Evolutionary conservation across 2,888 invertebrate genomes (phyloP).

Genomic region (Camptogramma bilineatum): DNA sequence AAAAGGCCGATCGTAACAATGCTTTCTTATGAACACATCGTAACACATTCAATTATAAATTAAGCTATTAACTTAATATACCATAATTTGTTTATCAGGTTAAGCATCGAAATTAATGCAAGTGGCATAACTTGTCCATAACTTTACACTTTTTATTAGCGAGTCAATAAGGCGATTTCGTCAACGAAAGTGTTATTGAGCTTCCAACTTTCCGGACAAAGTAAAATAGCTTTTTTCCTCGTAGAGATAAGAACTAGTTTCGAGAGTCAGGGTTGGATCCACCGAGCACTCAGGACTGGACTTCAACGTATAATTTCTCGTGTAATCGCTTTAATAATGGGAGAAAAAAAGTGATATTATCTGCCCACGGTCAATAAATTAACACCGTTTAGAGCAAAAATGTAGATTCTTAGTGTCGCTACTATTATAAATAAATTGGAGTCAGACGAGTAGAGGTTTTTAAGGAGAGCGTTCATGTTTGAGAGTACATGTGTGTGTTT

Average conservation of each 20-base stretch:
- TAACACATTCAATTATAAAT: conserved; percentile 84
- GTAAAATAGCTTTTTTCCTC: conserved; percentile 52
- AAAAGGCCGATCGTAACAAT: conserved; percentile 75
- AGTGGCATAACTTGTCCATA: conserved; percentile 84
- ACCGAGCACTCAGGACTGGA: conserved; percentile 71
- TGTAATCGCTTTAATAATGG: conserved; percentile 85
- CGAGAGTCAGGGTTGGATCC: conserved; percentile 42
- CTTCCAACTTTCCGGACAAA: conserved; percentile 42
- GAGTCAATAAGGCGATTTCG: conserved; percentile 81
- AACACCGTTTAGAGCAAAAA: conserved; percentile 86
- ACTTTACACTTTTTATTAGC: conserved; percentile 84
- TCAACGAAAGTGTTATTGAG: conserved; percentile 75
- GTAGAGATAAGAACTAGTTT: conserved; percentile 52
- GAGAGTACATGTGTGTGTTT: conserved; percentile 75
- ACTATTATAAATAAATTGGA: conserved; percentile 82
- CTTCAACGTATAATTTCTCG: conserved; percentile 83
- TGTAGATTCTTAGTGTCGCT: conserved; percentile 84
- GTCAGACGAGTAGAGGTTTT: conserved; percentile 65
- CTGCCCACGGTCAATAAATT: conserved; percentile 86
- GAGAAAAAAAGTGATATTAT: conserved; percentile 84
- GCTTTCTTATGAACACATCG: conserved; percentile 76
- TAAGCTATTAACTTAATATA: conserved; percentile 85
- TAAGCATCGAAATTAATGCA: conserved; percentile 85
- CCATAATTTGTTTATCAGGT: conserved; percentile 85
- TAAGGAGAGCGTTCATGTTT: conserved; percentile 67